Conservation (phyloP, 1,140 invertebrate species). For the Micrasema longulum region DNA sequence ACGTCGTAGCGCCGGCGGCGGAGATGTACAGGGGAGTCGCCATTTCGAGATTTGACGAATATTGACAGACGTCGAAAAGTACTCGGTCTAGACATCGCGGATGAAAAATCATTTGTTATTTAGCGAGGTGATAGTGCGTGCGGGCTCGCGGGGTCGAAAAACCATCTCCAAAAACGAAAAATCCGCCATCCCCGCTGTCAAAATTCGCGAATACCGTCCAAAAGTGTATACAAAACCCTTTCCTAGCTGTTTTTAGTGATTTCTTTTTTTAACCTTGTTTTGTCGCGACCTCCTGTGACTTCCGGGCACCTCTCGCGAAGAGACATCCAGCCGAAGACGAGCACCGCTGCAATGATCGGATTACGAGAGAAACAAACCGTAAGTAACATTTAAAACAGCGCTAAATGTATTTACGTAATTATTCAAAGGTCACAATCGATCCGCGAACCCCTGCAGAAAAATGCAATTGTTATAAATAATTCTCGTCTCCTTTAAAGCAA, state of each 20-base stretch:
- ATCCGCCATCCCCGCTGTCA: neutral
- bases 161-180: neutral
- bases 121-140: conserved; percentile 18
- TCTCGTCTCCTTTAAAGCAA: neutral
- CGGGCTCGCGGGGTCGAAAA: conserved; percentile 9
- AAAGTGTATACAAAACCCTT: conserved; percentile 15
- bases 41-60: conserved; percentile 54
- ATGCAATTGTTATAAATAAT: neutral
- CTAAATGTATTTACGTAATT: conserved; percentile 42
- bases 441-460: neutral
- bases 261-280: conserved; percentile 47
- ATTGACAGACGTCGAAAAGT: conserved; percentile 55
- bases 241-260: conserved; percentile 35
- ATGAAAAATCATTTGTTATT: conserved; percentile 47
- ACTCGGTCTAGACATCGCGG: conserved; percentile 45
- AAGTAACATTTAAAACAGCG: conserved; percentile 6
- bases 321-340: neutral
- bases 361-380: conserved; percentile 15
- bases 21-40: conserved; percentile 42
- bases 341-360: conserved; percentile 21
- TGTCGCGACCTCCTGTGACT: conserved; percentile 28
- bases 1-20: conserved; percentile 22
- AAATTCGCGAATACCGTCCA: conserved; percentile 15
- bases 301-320: conserved; percentile 22
- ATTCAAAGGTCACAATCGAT: conserved; percentile 29